Percentiles rank a stretch among this genome's conserved stretches.
phyloP scores from a whole-genome alignment of 2,113 vertebrate species.

The Rhynchopsitta pachyrhyncha region DNA sequence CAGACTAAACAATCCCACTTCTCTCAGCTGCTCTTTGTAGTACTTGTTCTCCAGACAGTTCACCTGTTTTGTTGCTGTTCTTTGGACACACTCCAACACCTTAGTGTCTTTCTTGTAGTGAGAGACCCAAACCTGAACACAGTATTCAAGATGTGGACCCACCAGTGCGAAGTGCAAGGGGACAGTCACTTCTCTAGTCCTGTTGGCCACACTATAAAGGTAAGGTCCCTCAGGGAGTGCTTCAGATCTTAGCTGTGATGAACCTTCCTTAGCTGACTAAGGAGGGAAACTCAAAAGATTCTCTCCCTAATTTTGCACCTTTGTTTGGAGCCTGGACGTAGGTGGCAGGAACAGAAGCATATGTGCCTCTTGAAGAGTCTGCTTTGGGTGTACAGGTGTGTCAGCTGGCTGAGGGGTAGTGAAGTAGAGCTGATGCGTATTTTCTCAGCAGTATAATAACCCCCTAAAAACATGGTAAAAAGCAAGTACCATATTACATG shows the following conservation, averaged over 20 bases:
- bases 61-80: neutral
- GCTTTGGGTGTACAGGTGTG: neutral
- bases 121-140: neutral
- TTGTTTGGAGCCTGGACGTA: neutral
- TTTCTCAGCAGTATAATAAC: neutral
- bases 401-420: neutral
- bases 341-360: neutral
- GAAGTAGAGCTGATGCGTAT: neutral
- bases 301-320: neutral
- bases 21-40: rapidly evolving
- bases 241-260: neutral
- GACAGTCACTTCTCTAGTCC: neutral
- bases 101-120: neutral
- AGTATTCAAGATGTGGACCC: rapidly evolving
- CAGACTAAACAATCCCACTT: neutral
- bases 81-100: neutral
- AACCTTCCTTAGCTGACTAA: neutral
- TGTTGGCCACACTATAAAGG: neutral
- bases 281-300: neutral
- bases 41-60: neutral
- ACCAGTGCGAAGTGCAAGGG: rapidly evolving
- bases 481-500: neutral
- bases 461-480: neutral
- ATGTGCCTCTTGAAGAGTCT: neutral
- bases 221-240: neutral